These are phyloP conservation scores for Ploceus nigricollis DNA, from an alignment of 2,113 vertebrate genomes.

Conservation along the genomic window DNA sequence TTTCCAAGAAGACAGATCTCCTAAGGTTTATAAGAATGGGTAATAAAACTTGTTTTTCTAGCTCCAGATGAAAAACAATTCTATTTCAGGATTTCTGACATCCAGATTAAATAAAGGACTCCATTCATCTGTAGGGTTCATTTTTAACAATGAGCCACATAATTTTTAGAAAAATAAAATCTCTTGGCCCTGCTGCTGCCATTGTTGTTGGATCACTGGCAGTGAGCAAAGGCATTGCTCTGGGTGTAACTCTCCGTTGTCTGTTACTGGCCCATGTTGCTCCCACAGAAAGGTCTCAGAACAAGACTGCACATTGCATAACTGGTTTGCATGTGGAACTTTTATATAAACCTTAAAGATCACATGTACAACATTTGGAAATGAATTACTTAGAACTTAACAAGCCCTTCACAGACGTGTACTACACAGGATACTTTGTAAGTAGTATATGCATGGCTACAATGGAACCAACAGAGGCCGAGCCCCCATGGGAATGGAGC, in stretches of 20 bases:
- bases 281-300: background rate
- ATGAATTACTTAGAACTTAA: background rate
- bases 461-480: rapidly evolving
- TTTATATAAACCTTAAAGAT: background rate
- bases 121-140: background rate
- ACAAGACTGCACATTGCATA: background rate
- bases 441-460: background rate
- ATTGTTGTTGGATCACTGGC: constrained; percentile 47
- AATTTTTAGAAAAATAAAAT: constrained; percentile 30
- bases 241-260: background rate
- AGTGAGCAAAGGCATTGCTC: background rate
- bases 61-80: constrained; percentile 34
- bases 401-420: background rate
- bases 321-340: background rate
- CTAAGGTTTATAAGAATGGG: background rate
- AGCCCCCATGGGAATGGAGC: background rate
- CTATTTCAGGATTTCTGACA: constrained; percentile 39
- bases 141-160: constrained; percentile 56
- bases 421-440: rapidly evolving
- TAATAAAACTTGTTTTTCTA: background rate
- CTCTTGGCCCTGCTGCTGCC: constrained; percentile 26
- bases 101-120: constrained; percentile 22
- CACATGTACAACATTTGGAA: background rate
- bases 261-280: background rate
- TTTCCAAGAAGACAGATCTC: background rate